Conservation (phyloP, 2,888 invertebrate genomes). For the Crossocerus cetratus region DNA sequence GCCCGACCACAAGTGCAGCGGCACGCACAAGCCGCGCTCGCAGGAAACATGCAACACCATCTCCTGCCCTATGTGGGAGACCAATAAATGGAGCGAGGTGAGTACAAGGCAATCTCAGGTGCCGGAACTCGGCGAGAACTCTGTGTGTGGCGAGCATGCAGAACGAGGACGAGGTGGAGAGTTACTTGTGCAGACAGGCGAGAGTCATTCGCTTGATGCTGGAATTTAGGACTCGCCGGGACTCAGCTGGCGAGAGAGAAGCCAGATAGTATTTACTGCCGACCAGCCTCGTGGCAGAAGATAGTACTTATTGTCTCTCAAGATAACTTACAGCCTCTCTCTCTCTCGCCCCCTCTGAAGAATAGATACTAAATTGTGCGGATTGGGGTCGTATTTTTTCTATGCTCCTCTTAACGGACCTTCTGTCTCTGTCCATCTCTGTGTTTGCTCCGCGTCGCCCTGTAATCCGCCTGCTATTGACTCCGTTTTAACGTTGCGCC, state of each 20-base stretch:
- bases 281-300: constrained; percentile 12
- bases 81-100: constrained; percentile 94
- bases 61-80: constrained; percentile 93
- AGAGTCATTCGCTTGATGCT: constrained; percentile 22
- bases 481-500: too few relatives aligned
- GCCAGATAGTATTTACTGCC: constrained; percentile 33
- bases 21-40: constrained; percentile 85
- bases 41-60: constrained; percentile 90
- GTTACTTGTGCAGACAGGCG: constrained; percentile 26
- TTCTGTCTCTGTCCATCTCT: too few relatives aligned
- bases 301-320: constrained; percentile 17
- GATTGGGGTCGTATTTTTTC: too few relatives aligned
- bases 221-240: constrained; percentile 31
- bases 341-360: too few relatives aligned
- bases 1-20: constrained; percentile 87
- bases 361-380: too few relatives aligned
- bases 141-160: constrained; percentile 21
- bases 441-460: too few relatives aligned
- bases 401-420: too few relatives aligned
- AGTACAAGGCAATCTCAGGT: constrained; percentile 76
- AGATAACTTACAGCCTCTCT: too few relatives aligned
- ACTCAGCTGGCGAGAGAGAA: constrained; percentile 6
- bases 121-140: constrained; percentile 22
- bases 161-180: constrained; percentile 22
- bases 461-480: too few relatives aligned